Evolutionary conservation across 2,113 vertebrate species (phyloP), one percentile per base, ranked within the genome.

Genomic region (Bubo bubo): DNA sequence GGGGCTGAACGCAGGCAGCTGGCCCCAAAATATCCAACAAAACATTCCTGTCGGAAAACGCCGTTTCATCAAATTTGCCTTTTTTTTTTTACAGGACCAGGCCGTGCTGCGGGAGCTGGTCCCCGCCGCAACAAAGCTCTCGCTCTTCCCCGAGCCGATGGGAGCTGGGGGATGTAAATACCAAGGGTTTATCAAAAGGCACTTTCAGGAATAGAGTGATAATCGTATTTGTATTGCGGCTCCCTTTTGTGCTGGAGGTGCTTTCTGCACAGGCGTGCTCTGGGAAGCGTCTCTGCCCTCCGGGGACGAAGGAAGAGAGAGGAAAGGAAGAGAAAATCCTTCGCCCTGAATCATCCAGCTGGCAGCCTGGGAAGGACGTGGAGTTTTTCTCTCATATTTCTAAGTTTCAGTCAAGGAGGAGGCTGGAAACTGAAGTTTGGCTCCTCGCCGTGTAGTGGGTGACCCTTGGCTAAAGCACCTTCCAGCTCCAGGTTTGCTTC

Each of bases 371-470:
- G 60, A 75, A 53, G 52, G 56, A 32, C 0, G 11, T 4, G 79
- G 32, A 41, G 35, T 6, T 77, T 81, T 83, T 16, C 6, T 4
- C 6, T 12, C 9, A 0, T 17, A 9, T 72, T 47, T 58, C n/a
- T 5, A 59, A 53, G 19, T 53, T 23, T 58, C 6, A 0, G 7
- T 2, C 8, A 27, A 1, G 2, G 14, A 43, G 6, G 41, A 55
- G 52, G 52, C 39, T 60, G 79, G 50, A 43, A 56, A 41, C 8
- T 64, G 39, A 22, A 32, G 20, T 37, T 50, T 53, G 34, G 22
- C 14, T 47, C 27, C 16, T 64, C 50, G 16, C 4, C 2, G 1
- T 4, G 7, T 23, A 0, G 0, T 0, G 16, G 18, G 22, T 58
- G 60, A 45, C 23, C 56, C 5, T 41, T 4, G 21, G 21, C 22